Base-by-base conservation (phyloP, 2,113 vertebrate genomes). In the Paramormyrops kingsleyae region DNA sequence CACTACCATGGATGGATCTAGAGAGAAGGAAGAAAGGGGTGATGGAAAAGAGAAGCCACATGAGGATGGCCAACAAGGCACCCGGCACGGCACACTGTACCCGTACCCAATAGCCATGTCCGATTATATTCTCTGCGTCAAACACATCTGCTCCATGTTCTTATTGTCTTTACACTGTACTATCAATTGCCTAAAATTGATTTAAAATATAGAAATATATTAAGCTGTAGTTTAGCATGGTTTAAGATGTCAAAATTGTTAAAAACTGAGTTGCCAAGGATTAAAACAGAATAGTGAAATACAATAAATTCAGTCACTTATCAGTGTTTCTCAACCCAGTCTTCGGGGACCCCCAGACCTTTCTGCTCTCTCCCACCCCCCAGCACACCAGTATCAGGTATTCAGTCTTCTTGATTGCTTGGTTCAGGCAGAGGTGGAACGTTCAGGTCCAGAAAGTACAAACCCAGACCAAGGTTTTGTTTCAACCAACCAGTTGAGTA, bases 1-100 rank as follows among this genome's bases (percentile, higher is more conserved):
- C 70, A 95, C 95, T 2, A 92, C 92, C 93, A 84, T 49, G 0
- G 94, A 92, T 5, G 95, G 95, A 92, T 96, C 95, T 96, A 93
- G 31, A 83, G 91, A 10, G 3, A 77, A 8, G 35, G 0, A 21
- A 53, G 70, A 90, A 49, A 42, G 1, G 21, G 0, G 0, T 6
- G 27, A 44, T 53, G 66, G 77, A 1, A 21, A 0, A 47, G n/a
- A 27, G 12, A 83, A 50, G 39, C 0, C 2, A 10, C 70, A 1
- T 31, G 31, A 87, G 15, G 39, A 52, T 15, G 66, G 27, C 13
- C 31, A 2, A 2, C 1, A 47, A 24, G 19, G 44, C 21, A 47
- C 15, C 24, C 8, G 4, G 44, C 15, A 53, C 47, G 19, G 1
- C 85, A 15, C 13, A 39, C 31, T 87, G 85, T 19, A 56, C 9